Evolutionary conservation across 1,140 invertebrate species (phyloP), one percentile per base, ranked within the genome.

Genomic region (Eciton burchellii): DNA sequence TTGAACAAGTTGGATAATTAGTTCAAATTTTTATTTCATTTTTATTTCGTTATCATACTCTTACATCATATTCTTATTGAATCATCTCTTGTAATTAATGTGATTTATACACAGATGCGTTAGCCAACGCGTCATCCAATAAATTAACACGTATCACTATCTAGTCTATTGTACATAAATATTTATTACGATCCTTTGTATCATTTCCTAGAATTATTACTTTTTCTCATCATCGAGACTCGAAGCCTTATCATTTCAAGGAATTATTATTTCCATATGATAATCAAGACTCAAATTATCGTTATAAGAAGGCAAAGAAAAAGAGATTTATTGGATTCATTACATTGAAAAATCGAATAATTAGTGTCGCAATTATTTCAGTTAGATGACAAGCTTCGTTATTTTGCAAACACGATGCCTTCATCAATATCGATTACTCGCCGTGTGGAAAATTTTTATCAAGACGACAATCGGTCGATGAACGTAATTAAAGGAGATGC

Each of bases 371-470:
- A 74, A n/a, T 5, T 62, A 73, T 73, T 73, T 45, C 26, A 54
- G 14, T 52, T 54, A 29, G 52, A 1, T n/a, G 9, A 24, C 14
- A 0, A 49, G 0, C n/a, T 21, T 43, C 26, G 2, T 45, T 6
- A 1, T 3, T 65, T 76, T 26, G n/a, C 45, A 41, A 74, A 52
- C 19, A 16, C 21, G n/a, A 76, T 43, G 16, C 21, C 68, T 77
- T 24, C 16, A 54, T 11, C 6, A 8, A 26, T 43, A 68, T 68
- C 62, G 74, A 77, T 77, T 56, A 52, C 14, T 12, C 26, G 21
- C 16, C 47, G 41, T 29, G 47, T 76, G 45, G 21, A 68, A 77
- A 54, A 43, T 77, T 77, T 47, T 77, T 77, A 68, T 77, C 54
- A 43, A 77, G 29, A 41, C 16, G 11, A 77, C 47, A 56, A 77